These are phyloP conservation scores for Euwallacea similis DNA, from an alignment of 1,140 invertebrate species.

Conservation along the genomic window DNA sequence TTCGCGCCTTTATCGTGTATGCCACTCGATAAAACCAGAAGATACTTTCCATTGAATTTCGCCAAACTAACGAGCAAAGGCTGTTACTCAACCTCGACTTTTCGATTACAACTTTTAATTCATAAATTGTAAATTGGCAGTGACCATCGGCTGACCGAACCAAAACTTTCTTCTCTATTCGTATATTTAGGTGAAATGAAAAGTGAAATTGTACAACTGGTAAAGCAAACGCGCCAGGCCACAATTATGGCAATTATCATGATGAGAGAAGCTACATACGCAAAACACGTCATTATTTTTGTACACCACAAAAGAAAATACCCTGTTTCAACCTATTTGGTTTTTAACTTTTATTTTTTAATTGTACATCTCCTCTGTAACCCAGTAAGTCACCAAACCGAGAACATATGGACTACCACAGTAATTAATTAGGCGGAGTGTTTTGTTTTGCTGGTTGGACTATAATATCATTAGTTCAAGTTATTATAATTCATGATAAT, in stretches of 20 bases:
- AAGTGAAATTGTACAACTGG: background rate
- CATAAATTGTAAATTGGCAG: too few relatives aligned
- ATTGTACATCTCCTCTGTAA: conserved; percentile 8
- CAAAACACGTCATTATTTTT: background rate
- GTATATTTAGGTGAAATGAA: background rate
- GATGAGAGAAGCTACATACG: background rate
- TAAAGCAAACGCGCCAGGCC: background rate
- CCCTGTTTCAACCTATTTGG: conserved; percentile 8
- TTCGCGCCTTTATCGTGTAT: too few relatives aligned
- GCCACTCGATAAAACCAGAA: too few relatives aligned
- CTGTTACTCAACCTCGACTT: too few relatives aligned
- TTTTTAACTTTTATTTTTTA: conserved; percentile 24
- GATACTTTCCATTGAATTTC: too few relatives aligned
- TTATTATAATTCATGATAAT: too few relatives aligned
- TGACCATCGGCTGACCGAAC: too few relatives aligned
- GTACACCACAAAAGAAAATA: conserved; percentile 6
- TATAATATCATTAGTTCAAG: too few relatives aligned
- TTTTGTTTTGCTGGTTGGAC: background rate
- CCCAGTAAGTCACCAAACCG: conserved; percentile 13
- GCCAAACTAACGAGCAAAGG: too few relatives aligned
- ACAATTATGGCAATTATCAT: background rate
- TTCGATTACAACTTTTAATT: too few relatives aligned
- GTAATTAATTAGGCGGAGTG: conserved; percentile 17
- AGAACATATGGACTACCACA: background rate
- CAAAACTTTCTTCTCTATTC: background rate